These are phyloP conservation scores for Lagorchestes hirsutus DNA, from an alignment of 2,797 vertebrate genomes.

Conservation along the genomic window DNA sequence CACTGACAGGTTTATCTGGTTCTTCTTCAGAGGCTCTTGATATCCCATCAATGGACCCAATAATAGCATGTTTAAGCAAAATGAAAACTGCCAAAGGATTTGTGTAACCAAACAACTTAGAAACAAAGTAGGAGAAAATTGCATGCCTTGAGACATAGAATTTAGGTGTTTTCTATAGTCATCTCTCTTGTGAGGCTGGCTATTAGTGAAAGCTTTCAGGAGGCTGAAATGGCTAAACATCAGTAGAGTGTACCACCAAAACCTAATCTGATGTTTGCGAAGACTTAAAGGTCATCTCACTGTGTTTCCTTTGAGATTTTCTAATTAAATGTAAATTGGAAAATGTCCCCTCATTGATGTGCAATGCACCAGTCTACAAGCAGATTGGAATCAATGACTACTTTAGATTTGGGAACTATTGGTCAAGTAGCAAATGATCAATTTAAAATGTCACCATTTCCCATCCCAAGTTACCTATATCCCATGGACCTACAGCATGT, in stretches of 20 bases:
- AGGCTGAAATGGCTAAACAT: neutral
- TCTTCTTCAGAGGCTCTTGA: neutral
- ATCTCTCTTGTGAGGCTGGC: neutral
- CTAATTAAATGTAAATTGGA: neutral
- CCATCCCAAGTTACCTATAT: constrained; percentile 22
- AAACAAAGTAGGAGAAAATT: constrained; percentile 19
- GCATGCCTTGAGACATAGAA: neutral
- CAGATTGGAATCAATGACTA: constrained; percentile 10
- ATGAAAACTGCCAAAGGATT: neutral
- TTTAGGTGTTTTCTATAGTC: neutral
- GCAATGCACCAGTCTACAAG: constrained; percentile 19
- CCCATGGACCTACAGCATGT: constrained; percentile 27
- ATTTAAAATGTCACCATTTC: constrained; percentile 46
- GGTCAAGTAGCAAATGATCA: neutral
- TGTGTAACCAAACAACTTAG: constrained; percentile 21
- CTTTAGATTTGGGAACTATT: constrained; percentile 12
- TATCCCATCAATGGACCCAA: neutral
- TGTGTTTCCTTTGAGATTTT: neutral
- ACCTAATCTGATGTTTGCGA: neutral
- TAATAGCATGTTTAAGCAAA: constrained; percentile 27
- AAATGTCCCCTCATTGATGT: neutral
- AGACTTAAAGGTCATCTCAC: neutral
- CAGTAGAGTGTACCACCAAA: neutral
- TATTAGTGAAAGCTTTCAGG: constrained; percentile 37
- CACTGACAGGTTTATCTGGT: neutral